A percentile compares a stretch with the other conserved stretches of the same genome.
Evolutionary conservation across 2,113 vertebrate genomes (phyloP).

Genomic region (Megaptera novaeangliae): DNA sequence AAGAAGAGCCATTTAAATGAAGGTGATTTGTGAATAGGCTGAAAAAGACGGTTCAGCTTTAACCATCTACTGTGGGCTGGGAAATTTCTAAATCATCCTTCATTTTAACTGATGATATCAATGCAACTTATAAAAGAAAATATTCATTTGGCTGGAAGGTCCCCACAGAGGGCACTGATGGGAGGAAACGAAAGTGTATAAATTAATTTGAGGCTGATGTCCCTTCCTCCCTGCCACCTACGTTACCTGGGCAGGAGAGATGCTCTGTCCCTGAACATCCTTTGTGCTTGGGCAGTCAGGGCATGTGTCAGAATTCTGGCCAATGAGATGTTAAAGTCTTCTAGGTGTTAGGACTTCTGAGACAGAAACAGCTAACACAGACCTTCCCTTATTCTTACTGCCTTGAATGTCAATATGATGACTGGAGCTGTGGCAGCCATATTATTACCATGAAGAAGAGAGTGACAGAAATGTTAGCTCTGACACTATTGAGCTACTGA

Average conservation of each 20-base stretch:
- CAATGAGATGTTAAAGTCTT: background rate
- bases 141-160: background rate
- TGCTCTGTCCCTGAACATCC: background rate
- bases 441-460: background rate
- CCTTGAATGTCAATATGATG: accelerated
- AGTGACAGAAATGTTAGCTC: background rate
- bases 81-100: background rate
- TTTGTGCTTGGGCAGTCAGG: background rate
- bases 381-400: background rate
- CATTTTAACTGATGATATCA: background rate
- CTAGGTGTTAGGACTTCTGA: too few species aligned
- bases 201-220: background rate
- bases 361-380: background rate
- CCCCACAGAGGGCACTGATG: too few species aligned
- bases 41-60: background rate
- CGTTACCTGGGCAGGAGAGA: background rate
- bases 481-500: background rate
- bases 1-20: background rate
- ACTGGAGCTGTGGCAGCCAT: background rate
- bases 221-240: too few species aligned
- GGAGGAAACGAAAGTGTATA: background rate
- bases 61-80: background rate
- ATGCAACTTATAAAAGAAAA: background rate
- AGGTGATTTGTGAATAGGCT: background rate
- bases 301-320: background rate